Evolutionary conservation across 2,797 vertebrate genomes (phyloP).

Genomic region (Phrynocephalus forsythii): DNA sequence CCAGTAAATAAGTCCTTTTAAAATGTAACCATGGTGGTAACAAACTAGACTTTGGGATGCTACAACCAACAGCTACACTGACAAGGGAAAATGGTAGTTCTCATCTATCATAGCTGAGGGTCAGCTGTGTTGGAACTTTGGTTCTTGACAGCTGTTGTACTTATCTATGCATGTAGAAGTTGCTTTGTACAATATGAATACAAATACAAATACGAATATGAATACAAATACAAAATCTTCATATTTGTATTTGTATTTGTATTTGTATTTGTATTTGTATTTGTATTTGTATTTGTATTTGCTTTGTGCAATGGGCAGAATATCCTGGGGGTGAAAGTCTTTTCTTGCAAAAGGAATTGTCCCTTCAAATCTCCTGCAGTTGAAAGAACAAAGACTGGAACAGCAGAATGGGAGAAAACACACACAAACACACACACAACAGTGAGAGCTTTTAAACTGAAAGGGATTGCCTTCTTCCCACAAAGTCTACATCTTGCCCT

Average conservation of each 20-base stretch:
- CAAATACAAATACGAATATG: too few relatives aligned
- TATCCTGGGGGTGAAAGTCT: not conserved
- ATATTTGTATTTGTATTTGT: too few relatives aligned
- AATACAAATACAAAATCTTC: too few relatives aligned
- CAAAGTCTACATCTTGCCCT: not conserved
- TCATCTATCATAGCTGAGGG: not conserved
- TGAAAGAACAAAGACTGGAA: not conserved
- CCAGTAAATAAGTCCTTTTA: too few relatives aligned
- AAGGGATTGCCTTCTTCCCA: not conserved
- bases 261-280: too few relatives aligned
- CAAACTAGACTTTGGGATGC: too few relatives aligned
- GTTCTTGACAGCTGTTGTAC: not conserved
- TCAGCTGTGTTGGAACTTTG: not conserved
- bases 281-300: too few relatives aligned
- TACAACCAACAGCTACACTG: not conserved
- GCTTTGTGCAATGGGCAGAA: not conserved
- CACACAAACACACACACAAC: not conserved
- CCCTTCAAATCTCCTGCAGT: not conserved
- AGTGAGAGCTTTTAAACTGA: conserved; percentile 1
- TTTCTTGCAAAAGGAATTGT: not conserved
- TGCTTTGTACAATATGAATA: not conserved
- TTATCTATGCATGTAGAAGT: not conserved
- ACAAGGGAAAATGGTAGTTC: not conserved
- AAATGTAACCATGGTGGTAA: too few relatives aligned
- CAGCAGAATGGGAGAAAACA: not conserved